Base-by-base conservation (phyloP, 2,888 invertebrate genomes). In the Spodoptera picta region DNA sequence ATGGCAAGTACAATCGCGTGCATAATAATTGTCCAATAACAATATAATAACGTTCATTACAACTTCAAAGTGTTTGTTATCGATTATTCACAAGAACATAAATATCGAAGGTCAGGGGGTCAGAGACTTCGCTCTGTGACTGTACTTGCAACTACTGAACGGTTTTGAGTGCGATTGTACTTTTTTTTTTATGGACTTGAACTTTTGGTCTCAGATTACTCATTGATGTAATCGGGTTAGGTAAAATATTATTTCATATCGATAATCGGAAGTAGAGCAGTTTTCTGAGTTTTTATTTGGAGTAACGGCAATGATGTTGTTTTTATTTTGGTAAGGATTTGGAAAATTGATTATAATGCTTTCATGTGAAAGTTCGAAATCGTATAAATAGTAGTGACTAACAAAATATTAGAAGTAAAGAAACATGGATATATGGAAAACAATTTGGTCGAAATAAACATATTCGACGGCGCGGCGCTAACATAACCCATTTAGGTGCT, bases 41-140 rank as follows among this genome's bases (percentile, higher is more conserved):
- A 73, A 45, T 64, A 73, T 75, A 81, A 73, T 80, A 79, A 65
- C 70, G 69, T 62, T 70, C 75, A 77, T 81, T 82, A 77, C 47
- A 52, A 75, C 81, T 73, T 83, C 82, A 83, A 83, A 83, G 83
- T 70, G 75, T 69, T 58, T 68, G 68, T 77, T 80, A 81, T 80
- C 80, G 53, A 63, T 74, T 70, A 72, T 63, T 58, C 53, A 66
- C 56, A 59, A 59, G 60, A 57, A 69, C 80, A 81, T 83, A 82
- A 83, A 83, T 80, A 83, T 69, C 74, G 61, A 14, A 50, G 79
- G 83, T 77, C 72, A 65, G 10, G 19, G 68, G 77, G 75, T 77
- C 68, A 78, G 46, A 79, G 70, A 79, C 77, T 76, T 73, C 61
- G 71, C 31, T 62, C 64, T 19, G 56, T 72, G 41, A 69, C 68